phyloP scores from a whole-genome alignment of 2,113 vertebrate species.

The Balaeniceps rex region DNA sequence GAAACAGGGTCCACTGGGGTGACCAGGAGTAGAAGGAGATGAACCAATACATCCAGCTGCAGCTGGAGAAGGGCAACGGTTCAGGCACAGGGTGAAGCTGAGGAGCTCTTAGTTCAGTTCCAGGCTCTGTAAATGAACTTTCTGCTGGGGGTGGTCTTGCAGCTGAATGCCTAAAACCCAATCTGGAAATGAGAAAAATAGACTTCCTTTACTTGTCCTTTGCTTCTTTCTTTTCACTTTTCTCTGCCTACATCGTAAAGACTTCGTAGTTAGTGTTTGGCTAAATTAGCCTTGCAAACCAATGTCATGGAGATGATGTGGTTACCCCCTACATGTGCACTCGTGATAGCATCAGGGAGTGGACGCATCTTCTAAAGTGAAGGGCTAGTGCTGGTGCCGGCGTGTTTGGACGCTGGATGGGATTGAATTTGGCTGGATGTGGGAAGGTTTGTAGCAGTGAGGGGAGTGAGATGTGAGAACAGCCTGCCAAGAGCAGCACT shows the following conservation, averaged over 20 bases:
- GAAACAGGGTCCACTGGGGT: neutral
- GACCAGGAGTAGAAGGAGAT: neutral
- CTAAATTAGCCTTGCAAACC: neutral
- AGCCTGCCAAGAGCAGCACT: neutral
- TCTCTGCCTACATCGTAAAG: neutral
- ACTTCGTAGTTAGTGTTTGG: neutral
- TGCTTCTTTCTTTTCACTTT: neutral
- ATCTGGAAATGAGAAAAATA: neutral
- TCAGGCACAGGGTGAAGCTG: neutral
- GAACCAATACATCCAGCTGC: neutral
- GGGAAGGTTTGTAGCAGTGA: neutral
- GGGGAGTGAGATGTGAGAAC: neutral
- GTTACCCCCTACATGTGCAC: accelerated
- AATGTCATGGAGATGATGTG: neutral
- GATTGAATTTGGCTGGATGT: neutral
- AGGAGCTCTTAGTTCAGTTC: neutral
- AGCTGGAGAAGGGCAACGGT: neutral
- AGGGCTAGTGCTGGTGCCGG: no score
- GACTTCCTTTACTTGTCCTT: neutral
- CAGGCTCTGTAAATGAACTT: neutral
- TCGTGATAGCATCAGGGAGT: accelerated
- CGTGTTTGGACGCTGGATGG: accelerated
- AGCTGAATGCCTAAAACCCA: neutral
- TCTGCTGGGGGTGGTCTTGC: neutral
- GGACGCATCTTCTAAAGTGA: neutral